Percentiles rank a stretch among this genome's conserved stretches.
These are phyloP conservation scores for Melitaea athalia DNA, from an alignment of 2,888 invertebrate genomes.

Conservation along the genomic window DNA sequence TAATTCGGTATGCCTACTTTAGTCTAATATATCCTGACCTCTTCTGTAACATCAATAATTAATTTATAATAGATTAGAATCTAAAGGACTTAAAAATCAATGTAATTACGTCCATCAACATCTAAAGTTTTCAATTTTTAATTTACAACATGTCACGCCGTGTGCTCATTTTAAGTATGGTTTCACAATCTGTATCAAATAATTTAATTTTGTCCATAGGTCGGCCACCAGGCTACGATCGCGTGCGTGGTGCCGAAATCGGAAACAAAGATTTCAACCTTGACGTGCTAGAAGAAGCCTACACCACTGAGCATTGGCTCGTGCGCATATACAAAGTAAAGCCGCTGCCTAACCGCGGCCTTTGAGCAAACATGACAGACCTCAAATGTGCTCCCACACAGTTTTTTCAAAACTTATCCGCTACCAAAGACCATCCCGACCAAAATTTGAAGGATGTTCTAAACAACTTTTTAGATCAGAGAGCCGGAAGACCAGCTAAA, in stretches of 20 bases:
- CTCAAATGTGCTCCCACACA: not conserved
- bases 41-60: too few species aligned
- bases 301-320: slow-evolving; percentile 99
- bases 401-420: not conserved
- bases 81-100: too few species aligned
- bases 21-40: too few species aligned
- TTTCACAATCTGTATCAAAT: not conserved
- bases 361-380: slow-evolving; percentile 66
- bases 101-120: too few species aligned
- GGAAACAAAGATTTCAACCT: slow-evolving; percentile 99
- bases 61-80: too few species aligned
- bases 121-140: too few species aligned
- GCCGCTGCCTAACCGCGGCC: slow-evolving; percentile 93
- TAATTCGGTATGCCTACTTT: too few species aligned
- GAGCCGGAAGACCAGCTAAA: not conserved
- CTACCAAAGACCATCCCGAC: not conserved
- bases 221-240: slow-evolving; percentile 97
- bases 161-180: too few species aligned
- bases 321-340: slow-evolving; percentile 99
- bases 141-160: too few species aligned
- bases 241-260: slow-evolving; percentile 98
- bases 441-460: not conserved
- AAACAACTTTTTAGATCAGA: not conserved
- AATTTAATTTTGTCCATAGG: slow-evolving; percentile 71
- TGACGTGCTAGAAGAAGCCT: slow-evolving; percentile 99